These are phyloP conservation scores for Hydrochoerus hydrochaeris DNA, from an alignment of 2,113 vertebrate genomes.

Conservation along the genomic window DNA sequence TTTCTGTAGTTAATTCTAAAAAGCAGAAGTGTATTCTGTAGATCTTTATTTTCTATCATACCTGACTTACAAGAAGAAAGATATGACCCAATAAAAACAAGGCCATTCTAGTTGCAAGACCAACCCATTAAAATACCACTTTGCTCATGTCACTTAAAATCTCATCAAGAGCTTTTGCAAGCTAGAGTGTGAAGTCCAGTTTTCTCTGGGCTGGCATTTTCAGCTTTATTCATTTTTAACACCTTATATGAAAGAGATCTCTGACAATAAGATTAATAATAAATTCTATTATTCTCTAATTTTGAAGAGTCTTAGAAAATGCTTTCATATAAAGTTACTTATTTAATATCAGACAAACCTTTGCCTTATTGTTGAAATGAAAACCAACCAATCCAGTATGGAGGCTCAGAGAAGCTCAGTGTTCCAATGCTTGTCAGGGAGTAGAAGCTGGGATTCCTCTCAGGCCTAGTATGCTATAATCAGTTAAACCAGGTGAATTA, in stretches of 20 bases:
- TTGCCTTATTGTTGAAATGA: not conserved
- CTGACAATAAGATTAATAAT: not conserved
- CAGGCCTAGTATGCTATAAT: not conserved
- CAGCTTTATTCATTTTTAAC: not conserved
- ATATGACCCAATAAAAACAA: not conserved
- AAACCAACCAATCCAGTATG: not conserved
- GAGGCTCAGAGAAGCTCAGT: not conserved
- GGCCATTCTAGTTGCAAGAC: not conserved
- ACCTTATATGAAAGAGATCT: not conserved
- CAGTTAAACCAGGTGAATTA: not conserved
- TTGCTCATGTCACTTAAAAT: not conserved
- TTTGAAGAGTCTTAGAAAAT: not conserved
- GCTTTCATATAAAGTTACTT: not conserved
- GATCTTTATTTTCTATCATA: slow-evolving; percentile 3
- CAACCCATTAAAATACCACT: not conserved
- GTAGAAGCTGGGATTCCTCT: not conserved
- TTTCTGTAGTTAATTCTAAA: slow-evolving; percentile 25
- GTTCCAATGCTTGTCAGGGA: not conserved
- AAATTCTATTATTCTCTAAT: slow-evolving; percentile 39
- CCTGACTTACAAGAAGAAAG: slow-evolving; percentile 32
- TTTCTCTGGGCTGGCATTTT: not conserved
- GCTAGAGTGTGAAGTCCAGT: not conserved
- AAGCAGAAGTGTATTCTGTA: not conserved
- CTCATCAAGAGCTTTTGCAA: not conserved
- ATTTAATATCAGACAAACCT: not conserved